These are phyloP conservation scores for Periparus ater DNA, from an alignment of 2,797 vertebrate species.

Conservation along the genomic window DNA sequence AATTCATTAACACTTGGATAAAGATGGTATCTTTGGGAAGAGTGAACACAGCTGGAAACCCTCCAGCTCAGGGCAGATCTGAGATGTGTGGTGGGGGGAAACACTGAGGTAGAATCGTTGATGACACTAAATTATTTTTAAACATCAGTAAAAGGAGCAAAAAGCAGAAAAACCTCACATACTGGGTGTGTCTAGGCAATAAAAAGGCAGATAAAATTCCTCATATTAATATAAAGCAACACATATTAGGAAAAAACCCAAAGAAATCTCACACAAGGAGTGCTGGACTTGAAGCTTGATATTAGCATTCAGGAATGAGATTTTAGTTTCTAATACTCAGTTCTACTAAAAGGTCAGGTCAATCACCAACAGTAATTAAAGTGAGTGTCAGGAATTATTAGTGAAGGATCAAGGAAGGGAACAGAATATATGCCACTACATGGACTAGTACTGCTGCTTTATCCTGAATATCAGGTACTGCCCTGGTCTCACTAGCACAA, in stretches of 20 bases:
- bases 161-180: neutral
- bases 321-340: neutral
- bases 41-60: neutral
- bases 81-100: accelerated
- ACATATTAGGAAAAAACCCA: neutral
- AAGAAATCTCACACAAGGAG: neutral
- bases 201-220: neutral
- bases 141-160: neutral
- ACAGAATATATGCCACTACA: neutral
- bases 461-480: neutral
- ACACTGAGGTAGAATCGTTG: accelerated
- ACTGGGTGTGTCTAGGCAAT: neutral
- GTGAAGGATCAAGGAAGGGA: neutral
- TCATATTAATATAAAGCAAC: neutral
- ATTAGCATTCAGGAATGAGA: neutral
- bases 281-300: neutral
- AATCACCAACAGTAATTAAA: neutral
- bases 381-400: neutral
- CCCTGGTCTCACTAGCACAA: neutral
- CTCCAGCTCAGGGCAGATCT: neutral
- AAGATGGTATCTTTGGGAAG: neutral
- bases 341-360: neutral
- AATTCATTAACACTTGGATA: neutral
- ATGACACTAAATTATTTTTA: neutral
- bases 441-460: neutral